These are phyloP conservation scores for Drosophila monieri DNA, from an alignment of 2,888 invertebrate species.

Conservation along the genomic window DNA sequence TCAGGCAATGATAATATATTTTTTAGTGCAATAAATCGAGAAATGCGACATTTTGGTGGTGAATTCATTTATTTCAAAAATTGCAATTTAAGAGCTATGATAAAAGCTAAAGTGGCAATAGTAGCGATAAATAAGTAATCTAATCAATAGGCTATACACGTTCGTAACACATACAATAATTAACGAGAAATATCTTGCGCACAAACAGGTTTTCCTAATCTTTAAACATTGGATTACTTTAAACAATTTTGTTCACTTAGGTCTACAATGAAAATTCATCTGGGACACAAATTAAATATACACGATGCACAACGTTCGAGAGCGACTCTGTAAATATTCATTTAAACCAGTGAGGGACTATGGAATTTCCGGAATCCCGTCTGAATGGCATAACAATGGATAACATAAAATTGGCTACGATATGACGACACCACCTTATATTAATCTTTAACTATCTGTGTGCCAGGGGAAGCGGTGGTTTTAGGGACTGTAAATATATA, in stretches of 20 bases:
- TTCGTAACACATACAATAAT: constrained; percentile 39
- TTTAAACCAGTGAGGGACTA: constrained; percentile 26
- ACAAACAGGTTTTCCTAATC: constrained; percentile 48
- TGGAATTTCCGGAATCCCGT: background rate
- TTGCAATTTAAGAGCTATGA: constrained; percentile 62
- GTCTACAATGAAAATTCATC: constrained; percentile 54
- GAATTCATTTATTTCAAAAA: constrained; percentile 53
- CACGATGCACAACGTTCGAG: constrained; percentile 14
- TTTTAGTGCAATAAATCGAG: constrained; percentile 42
- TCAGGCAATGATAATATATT: constrained; percentile 1
- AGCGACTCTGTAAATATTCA: constrained; percentile 20
- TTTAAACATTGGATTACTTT: constrained; percentile 13
- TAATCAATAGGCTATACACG: constrained; percentile 55
- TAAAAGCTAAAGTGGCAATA: constrained; percentile 59
- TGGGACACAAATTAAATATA: constrained; percentile 9
- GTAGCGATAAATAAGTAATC: constrained; percentile 52
- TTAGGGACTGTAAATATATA: constrained; percentile 37
- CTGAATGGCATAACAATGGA: constrained; percentile 29
- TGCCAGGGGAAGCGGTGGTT: constrained; percentile 11
- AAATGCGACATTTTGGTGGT: constrained; percentile 24
- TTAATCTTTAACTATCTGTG: background rate
- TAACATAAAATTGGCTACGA: constrained; percentile 58
- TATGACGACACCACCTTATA: constrained; percentile 28
- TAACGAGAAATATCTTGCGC: constrained; percentile 44
- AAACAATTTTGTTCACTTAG: constrained; percentile 46